These are phyloP conservation scores for Lasiommata megera DNA, from an alignment of 2,888 invertebrate species.

Conservation along the genomic window DNA sequence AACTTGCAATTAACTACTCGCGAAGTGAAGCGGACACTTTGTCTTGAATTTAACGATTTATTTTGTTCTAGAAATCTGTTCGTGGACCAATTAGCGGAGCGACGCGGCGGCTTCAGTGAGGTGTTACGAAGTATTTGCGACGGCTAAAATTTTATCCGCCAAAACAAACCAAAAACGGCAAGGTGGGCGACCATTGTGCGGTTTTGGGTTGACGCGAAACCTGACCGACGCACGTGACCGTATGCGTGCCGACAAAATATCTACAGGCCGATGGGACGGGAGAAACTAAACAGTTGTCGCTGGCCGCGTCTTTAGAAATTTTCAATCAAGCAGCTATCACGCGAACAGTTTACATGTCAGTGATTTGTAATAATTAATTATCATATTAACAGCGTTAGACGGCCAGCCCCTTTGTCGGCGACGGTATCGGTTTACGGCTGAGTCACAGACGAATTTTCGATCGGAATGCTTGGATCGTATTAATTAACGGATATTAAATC, in stretches of 20 bases:
- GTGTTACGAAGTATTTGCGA: constrained; percentile 61
- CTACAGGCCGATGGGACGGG: constrained; percentile 4
- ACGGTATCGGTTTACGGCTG: constrained; percentile 67
- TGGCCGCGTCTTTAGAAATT: constrained; percentile 40
- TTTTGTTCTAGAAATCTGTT: constrained; percentile 31
- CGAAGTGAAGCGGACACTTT: constrained; percentile 35
- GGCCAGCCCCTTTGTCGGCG: constrained; percentile 71
- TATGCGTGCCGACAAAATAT: constrained; percentile 41
- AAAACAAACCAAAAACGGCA: constrained; percentile 58
- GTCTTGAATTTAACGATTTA: constrained; percentile 34
- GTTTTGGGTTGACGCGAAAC: constrained; percentile 42
- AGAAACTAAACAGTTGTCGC: constrained; percentile 1
- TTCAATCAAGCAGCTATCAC: constrained; percentile 56
- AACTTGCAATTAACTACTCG: not conserved
- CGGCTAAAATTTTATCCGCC: constrained; percentile 60
- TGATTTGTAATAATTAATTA: constrained; percentile 79
- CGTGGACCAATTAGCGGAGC: constrained; percentile 42
- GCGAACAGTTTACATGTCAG: constrained; percentile 55
- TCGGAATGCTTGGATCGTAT: constrained; percentile 75
- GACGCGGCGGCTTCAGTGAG: constrained; percentile 43
- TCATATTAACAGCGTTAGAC: constrained; percentile 75
- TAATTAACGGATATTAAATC: constrained; percentile 81
- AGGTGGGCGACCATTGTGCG: constrained; percentile 57
- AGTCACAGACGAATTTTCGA: constrained; percentile 72
- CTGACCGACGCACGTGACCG: constrained; percentile 53